Conservation (phyloP, 2,113 vertebrate species). For the Emydura subglobosa region DNA sequence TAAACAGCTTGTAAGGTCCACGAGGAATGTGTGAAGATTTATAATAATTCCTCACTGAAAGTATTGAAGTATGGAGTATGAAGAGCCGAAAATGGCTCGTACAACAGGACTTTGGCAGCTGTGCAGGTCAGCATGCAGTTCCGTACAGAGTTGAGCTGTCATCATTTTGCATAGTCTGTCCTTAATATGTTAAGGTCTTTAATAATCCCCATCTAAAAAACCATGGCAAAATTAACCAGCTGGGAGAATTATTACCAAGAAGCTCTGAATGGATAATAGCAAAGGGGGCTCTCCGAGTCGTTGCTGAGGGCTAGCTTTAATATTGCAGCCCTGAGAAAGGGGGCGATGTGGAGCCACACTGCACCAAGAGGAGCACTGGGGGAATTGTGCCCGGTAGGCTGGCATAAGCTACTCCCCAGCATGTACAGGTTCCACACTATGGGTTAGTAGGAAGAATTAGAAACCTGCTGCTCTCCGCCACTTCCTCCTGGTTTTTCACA, state of each 20-base stretch:
- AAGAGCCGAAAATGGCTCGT: constrained; percentile 3
- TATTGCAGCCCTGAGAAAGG: not conserved
- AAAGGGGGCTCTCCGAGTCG: rapidly evolving
- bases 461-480: not conserved
- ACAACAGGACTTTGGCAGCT: constrained; percentile 48
- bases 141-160: constrained; percentile 51
- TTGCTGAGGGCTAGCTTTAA: not conserved
- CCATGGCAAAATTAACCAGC: not conserved
- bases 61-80: too few relatives aligned
- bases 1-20: not conserved
- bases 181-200: not conserved
- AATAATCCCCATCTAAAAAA: not conserved
- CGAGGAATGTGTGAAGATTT: constrained; percentile 40
- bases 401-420: not conserved
- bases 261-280: not conserved
- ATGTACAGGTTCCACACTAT: not conserved
- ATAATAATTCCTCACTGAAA: constrained; percentile 42
- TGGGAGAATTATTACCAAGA: not conserved
- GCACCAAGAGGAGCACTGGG: not conserved
- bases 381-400: rapidly evolving
- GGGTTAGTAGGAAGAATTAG: not conserved
- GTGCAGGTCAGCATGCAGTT: not conserved
- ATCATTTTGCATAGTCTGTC: constrained; percentile 10
- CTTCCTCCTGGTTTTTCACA: not conserved
- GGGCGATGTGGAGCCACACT: not conserved